A percentile compares a stretch with the other conserved stretches of the same genome.
These are phyloP conservation scores for Ametastegia equiseti DNA, from an alignment of 2,888 invertebrate genomes.

Conservation along the genomic window DNA sequence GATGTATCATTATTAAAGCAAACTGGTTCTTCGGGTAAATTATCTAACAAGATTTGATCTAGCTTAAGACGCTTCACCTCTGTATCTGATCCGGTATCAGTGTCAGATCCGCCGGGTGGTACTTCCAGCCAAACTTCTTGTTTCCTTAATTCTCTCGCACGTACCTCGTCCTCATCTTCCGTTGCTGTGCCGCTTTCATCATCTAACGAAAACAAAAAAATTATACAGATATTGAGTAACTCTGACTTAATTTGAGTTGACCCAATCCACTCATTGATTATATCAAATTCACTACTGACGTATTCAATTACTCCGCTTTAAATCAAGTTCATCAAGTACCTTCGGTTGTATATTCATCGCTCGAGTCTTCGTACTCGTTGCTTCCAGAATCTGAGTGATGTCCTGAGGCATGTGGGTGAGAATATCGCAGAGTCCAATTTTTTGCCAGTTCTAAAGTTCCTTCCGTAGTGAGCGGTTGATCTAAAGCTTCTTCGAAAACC, in stretches of 20 bases:
- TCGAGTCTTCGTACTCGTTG: conserved; percentile 77
- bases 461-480: conserved; percentile 81
- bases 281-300: no score
- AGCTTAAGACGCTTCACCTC: conserved; percentile 80
- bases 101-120: conserved; percentile 80
- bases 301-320: not conserved
- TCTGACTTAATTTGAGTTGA: no score
- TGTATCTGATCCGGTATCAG: conserved; percentile 84
- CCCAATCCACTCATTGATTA: no score
- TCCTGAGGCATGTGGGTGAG: conserved; percentile 69
- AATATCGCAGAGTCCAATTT: conserved; percentile 82
- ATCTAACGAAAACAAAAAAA: conserved; percentile 75
- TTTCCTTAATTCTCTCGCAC: conserved; percentile 82
- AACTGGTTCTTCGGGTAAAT: conserved; percentile 52
- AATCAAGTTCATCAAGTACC: conserved; percentile 57
- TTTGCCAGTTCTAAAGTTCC: conserved; percentile 84
- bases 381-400: conserved; percentile 75
- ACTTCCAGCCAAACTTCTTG: conserved; percentile 84
- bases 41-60: conserved; percentile 60
- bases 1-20: conserved; percentile 35
- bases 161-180: conserved; percentile 84
- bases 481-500: conserved; percentile 84
- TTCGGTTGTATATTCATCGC: conserved; percentile 75
- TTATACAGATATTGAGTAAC: not conserved
- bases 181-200: conserved; percentile 85